phyloP scores from a whole-genome alignment of 2,113 vertebrate species.

The Oncorhynchus keta region DNA sequence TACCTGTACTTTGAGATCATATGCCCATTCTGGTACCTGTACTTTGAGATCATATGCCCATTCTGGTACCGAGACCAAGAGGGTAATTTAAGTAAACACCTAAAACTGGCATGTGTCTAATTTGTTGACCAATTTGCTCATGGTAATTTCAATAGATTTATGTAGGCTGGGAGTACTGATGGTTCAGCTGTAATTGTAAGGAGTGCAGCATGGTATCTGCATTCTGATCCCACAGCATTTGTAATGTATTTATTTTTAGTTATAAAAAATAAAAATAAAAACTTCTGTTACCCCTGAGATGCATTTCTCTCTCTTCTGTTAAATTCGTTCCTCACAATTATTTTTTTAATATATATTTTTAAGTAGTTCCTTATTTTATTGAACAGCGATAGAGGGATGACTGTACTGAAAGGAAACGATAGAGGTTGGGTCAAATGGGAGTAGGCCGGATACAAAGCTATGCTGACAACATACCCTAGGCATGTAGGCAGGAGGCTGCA shows the following conservation, averaged over 20 bases:
- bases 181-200: constrained; percentile 64
- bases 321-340: too few relatives aligned
- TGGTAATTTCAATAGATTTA: constrained; percentile 65
- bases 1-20: neutral
- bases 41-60: neutral
- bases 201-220: constrained; percentile 57
- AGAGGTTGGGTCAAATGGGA: too few relatives aligned
- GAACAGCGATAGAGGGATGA: too few relatives aligned
- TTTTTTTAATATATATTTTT: too few relatives aligned
- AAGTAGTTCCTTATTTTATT: too few relatives aligned
- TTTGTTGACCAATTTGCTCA: constrained; percentile 66
- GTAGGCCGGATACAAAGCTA: too few relatives aligned
- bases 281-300: constrained; percentile 37
- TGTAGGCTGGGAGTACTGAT: constrained; percentile 53
- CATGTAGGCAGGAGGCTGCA: too few relatives aligned
- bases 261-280: too few relatives aligned
- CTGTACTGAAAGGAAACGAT: too few relatives aligned
- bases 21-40: neutral
- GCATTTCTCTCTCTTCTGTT: neutral
- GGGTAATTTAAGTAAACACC: constrained; percentile 12
- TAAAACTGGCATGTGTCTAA: constrained; percentile 43
- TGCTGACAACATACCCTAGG: too few relatives aligned
- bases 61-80: constrained; percentile 31
- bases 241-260: too few relatives aligned
- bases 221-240: constrained; percentile 54